phyloP scores from a whole-genome alignment of 2,888 invertebrate genomes.

The Boloria selene region DNA sequence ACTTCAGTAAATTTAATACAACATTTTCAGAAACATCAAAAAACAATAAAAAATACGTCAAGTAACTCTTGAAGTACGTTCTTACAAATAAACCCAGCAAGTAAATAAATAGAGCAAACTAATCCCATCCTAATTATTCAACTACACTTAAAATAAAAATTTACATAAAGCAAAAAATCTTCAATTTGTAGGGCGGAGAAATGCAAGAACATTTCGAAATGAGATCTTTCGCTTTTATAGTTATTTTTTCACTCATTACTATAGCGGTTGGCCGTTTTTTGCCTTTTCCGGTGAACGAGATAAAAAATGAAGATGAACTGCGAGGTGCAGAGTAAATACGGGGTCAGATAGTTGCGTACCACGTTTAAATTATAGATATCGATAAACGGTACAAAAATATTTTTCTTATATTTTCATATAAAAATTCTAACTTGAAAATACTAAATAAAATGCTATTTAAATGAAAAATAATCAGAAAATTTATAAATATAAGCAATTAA shows the following conservation, averaged over 20 bases:
- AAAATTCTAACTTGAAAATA: no score
- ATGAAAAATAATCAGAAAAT: no score
- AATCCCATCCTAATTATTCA: conserved; percentile 16
- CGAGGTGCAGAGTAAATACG: conserved; percentile 81
- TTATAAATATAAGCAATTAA: no score
- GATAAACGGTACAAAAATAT: not conserved
- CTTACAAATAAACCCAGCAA: not conserved
- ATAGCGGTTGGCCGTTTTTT: conserved; percentile 76
- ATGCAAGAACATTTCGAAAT: conserved; percentile 57
- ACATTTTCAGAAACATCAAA: no score
- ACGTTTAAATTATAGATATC: conserved; percentile 36
- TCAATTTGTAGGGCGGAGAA: conserved; percentile 48
- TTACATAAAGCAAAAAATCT: conserved; percentile 7
- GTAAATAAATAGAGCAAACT: conserved; percentile 14
- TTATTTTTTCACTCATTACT: conserved; percentile 79
- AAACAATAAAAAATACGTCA: no score
- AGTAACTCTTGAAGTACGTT: no score
- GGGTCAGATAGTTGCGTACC: conserved; percentile 59
- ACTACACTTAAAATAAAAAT: conserved; percentile 16
- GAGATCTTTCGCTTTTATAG: conserved; percentile 61
- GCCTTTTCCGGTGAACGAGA: conserved; percentile 77
- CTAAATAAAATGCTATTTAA: no score
- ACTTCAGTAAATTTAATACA: no score
- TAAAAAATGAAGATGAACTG: conserved; percentile 82
- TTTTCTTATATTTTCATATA: not conserved